Evolutionary conservation across 2,888 invertebrate species (phyloP), one percentile per base, ranked within the genome.

Genomic region (Sinelater perroti): DNA sequence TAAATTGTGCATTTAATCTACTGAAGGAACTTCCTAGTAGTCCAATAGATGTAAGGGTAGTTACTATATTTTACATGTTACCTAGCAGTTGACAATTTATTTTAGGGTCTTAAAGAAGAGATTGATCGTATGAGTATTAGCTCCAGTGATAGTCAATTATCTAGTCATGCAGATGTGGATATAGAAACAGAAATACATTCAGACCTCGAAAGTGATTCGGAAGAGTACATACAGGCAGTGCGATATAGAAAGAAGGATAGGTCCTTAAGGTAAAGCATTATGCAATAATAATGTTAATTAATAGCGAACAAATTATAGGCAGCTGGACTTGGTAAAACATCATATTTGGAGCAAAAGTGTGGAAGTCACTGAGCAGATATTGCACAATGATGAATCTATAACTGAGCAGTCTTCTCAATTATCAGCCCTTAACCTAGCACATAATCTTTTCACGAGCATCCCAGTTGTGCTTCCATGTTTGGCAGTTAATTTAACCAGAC

Each of bases 391-490:
- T 47, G 82, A 83, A 24, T 79, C 81, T 0, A 83, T 84, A 44
- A 76, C 80, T 2, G 83, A 85, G 46, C 79, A 82, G 28, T 83
- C 84, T 40, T 89, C 90, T 0, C 84, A 87, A 60, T 78, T 94
- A 6, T 83, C 87, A 1, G 84, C 89, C 1, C 82, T 97, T 2
- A 96, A 95, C 80, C 81, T 97, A 24, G 90, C 95, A 0, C 93
- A 95, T 79, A 97, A 97, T 82, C 84, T 91, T 67, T 94, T 98
- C 75, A 87, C 88, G 21, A 87, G 88, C 66, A 88, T 97, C 57
- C 98, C 98, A 0, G 85, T 87, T 1, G 91, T 92, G 36, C 79
- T 99, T 28, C 91, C 97, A 1, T 99, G 99, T 74, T 82, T 94
- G 53, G 96, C 95, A 3, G 90, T 95, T 0, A 87, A 87, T 67